Base-by-base conservation (phyloP, 2,888 invertebrate genomes). In the Chloroclystis v-ata region DNA sequence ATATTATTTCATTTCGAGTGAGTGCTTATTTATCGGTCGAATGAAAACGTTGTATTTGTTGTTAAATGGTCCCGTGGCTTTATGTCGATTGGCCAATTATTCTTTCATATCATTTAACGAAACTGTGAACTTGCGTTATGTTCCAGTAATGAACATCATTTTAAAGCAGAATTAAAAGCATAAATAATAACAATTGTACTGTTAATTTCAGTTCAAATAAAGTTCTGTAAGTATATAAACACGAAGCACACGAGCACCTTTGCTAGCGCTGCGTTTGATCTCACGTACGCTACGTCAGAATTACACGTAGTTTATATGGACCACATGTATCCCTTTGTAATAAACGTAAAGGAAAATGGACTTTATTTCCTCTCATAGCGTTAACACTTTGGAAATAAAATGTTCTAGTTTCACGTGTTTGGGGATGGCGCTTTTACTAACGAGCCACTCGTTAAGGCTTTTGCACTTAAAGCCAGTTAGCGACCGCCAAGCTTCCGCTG, bases 11-110 rank as follows among this genome's bases (percentile, higher is more conserved):
- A 52, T 54, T 56, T 55, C 46, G 53, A 35, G 43, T 49, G 55
- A 58, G 44, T 50, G 50, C 38, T 57, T 62, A 59, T 62, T 64
- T 69, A 65, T 63, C 60, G 61, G 54, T 47, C 39, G 52, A 50
- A 59, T 62, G 52, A 57, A 62, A 60, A 49, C 57, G 54, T 44
- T 43, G 47, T 56, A 39, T 54, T 56, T 49, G 50, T 56, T 56
- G 49, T 47, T 46, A 39, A 49, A 53, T 24, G 38, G 35, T 33
- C 11, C 48, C 33, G 41, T 47, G 52, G 50, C 49, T 55, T 33
- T 51, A 43, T 51, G 48, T 56, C 47, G 43, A 47, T 56, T 49
- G 45, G 41, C 40, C 49, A 51, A 50, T 51, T 49, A 43, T 42
- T 35, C 16, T 20, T 35, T 35, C 37, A 47, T 53, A 45, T 35